Base-by-base conservation (phyloP, 2,797 vertebrate species). In the Paguma larvata region DNA sequence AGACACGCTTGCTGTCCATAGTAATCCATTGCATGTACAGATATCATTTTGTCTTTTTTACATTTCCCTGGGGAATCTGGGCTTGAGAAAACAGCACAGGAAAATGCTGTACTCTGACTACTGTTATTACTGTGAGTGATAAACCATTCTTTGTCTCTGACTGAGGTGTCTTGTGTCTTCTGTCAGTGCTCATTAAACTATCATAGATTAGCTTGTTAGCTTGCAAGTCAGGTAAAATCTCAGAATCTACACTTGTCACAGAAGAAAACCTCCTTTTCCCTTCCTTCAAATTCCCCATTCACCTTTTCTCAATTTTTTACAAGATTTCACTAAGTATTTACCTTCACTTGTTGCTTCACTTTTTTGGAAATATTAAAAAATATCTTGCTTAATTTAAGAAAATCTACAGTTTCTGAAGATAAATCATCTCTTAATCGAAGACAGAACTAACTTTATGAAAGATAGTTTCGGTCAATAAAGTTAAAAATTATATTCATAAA, bases 71-170 rank as follows among this genome's bases (percentile, higher is more conserved):
- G 14, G 7, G 59, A 86, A 63, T 25, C 70, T 46, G 1, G 19
- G 2, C 8, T 51, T 95, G 19, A 48, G 27, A 5, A 80, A 94
- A 48, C 12, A 53, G 48, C 13, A 67, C 16, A 63, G 7, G n/a
- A 93, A 92, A 89, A 89, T 72, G 4, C 6, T 95, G 21, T 41
- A 19, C 19, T 51, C 34, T 93, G n/a, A 78, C 70, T 68, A 79
- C 5, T 53, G 27, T 27, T 32, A 16, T 89, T 85, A 65, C 32
- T 67, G 0, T 38, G 51, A 82, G 46, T 77, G 65, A 59, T 63
- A 89, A 93, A 34, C 6, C n/a, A 16, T 63, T 82, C n/a, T 87
- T 86, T 80, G n/a, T 87, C 7, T 95, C 56, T 91, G 34, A 75
- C 13, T 3, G 19, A 75, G 23, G 3, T 34, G 21, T 68, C 79